A percentile compares a stretch with the other conserved stretches of the same genome.
These are phyloP conservation scores for Melipona quadrifasciata DNA, from an alignment of 1,140 invertebrate species.

Conservation along the genomic window DNA sequence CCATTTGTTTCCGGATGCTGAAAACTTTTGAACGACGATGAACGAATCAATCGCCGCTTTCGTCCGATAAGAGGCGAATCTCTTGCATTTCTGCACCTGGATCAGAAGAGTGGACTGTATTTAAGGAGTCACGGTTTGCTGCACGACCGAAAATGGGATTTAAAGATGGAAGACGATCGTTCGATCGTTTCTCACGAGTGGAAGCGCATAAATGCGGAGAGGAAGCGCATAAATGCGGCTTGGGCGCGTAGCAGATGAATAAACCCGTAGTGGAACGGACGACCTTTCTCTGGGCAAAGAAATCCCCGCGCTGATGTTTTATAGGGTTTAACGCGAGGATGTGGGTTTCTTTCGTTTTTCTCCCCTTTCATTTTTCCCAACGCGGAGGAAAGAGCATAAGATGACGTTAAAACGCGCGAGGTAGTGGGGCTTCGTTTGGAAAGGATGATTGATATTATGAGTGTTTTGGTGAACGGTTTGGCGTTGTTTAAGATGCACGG, in stretches of 20 bases:
- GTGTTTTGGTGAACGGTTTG: not conserved
- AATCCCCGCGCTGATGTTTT: not conserved
- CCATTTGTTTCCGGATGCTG: too few relatives aligned
- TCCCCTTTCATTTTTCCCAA: not conserved
- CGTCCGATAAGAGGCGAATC: conserved; percentile 5
- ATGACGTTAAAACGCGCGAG: not conserved
- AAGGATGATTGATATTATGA: not conserved
- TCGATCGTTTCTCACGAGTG: not conserved
- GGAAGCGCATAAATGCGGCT: not conserved
- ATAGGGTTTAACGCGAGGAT: not conserved
- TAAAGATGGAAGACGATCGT: not conserved
- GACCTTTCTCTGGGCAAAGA: not conserved
- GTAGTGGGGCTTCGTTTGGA: not conserved
- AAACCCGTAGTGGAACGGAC: not conserved
- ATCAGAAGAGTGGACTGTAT: not conserved
- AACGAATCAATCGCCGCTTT: conserved; percentile 33
- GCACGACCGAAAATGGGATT: not conserved
- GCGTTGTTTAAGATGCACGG: not conserved
- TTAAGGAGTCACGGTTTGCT: not conserved
- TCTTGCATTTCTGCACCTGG: not conserved
- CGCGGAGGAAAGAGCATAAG: not conserved
- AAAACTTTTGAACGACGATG: too few relatives aligned
- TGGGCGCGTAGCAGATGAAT: not conserved
- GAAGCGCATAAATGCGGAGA: not conserved
- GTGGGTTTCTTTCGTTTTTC: not conserved